Percentiles rank a stretch among this genome's conserved stretches.
These are phyloP conservation scores for Selenia dentaria DNA, from an alignment of 2,888 invertebrate genomes.

Conservation along the genomic window DNA sequence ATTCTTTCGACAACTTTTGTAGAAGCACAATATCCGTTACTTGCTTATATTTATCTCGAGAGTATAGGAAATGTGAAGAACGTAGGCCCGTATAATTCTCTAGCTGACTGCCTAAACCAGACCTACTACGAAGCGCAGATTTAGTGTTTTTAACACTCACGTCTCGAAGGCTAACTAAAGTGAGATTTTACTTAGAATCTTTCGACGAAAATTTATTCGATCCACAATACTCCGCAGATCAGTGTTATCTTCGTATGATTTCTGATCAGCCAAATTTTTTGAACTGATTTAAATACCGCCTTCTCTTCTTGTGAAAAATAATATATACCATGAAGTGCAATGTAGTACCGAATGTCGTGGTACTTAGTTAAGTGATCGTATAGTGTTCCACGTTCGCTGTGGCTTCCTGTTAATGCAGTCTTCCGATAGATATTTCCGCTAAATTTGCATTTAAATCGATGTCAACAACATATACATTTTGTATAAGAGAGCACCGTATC, in stretches of 20 bases:
- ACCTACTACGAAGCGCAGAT: constrained; percentile 37
- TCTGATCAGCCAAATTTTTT: constrained; percentile 80
- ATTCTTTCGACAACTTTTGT: constrained; percentile 41
- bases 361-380: constrained; percentile 78
- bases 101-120: constrained; percentile 61
- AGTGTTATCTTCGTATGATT: constrained; percentile 59
- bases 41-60: constrained; percentile 37
- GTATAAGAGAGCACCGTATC: constrained; percentile 39
- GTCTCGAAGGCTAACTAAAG: constrained; percentile 55
- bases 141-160: constrained; percentile 36
- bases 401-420: constrained; percentile 83
- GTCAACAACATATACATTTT: constrained; percentile 49
- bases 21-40: constrained; percentile 47
- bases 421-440: constrained; percentile 82
- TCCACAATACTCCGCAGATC: constrained; percentile 74
- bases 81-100: constrained; percentile 42
- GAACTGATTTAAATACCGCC: constrained; percentile 79
- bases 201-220: constrained; percentile 50
- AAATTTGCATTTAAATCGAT: constrained; percentile 77
- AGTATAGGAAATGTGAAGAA: constrained; percentile 36
- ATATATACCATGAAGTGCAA: constrained; percentile 67
- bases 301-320: constrained; percentile 69
- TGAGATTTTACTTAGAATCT: constrained; percentile 61
- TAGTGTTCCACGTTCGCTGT: constrained; percentile 75
- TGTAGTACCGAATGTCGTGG: constrained; percentile 68